These are phyloP conservation scores for Lepidurus packardi DNA, from an alignment of 1,140 invertebrate genomes.

Conservation along the genomic window DNA sequence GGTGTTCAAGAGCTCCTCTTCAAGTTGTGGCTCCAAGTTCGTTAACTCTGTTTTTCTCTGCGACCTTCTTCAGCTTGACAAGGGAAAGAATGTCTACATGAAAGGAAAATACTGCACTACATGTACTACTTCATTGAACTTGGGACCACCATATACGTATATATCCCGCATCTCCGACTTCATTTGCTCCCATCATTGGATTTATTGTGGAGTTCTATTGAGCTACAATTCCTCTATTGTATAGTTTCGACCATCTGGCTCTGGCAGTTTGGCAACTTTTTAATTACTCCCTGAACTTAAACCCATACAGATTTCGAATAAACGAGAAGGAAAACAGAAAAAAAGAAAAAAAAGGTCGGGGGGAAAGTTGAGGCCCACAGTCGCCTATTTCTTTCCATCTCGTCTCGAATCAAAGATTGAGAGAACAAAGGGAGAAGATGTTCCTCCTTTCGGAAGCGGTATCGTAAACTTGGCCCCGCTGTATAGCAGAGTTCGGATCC, in stretches of 20 bases:
- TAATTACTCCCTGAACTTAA: not conserved
- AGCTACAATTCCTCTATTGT: not conserved
- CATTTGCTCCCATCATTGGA: not conserved
- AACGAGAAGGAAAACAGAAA: not conserved
- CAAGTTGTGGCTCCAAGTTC: no score
- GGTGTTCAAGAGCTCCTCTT: no score
- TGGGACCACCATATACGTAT: no score
- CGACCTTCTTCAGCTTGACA: no score
- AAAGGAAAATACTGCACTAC: no score
- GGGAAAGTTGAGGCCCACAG: not conserved
- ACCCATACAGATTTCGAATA: not conserved
- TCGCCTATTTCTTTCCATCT: not conserved
- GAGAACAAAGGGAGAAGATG: not conserved
- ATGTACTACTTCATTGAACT: no score
- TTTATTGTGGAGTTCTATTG: not conserved
- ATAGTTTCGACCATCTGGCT: not conserved
- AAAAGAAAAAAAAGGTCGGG: not conserved
- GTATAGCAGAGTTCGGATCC: not conserved
- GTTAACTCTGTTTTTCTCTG: no score
- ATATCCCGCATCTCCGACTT: no score
- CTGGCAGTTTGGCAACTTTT: conserved; percentile 1
- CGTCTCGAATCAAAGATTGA: not conserved
- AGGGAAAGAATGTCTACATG: no score
- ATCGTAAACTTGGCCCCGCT: not conserved
- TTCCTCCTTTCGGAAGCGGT: not conserved